Base-by-base conservation (phyloP, 2,888 invertebrate genomes). In the Xestia c-nigrum region DNA sequence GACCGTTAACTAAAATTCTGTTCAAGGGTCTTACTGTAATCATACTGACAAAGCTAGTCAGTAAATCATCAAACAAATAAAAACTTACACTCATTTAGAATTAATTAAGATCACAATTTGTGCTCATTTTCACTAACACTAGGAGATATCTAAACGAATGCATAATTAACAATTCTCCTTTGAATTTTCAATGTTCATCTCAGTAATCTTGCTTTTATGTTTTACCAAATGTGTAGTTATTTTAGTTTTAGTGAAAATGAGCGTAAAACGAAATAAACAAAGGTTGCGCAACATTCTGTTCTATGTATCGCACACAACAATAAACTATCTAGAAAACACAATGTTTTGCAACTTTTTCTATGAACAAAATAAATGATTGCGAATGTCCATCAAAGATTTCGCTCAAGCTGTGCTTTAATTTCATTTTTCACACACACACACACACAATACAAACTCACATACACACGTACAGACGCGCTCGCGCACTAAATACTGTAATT, bases 381-480 rank as follows among this genome's bases (percentile, higher is more conserved):
- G 76, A 78, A 75, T 82, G 50, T 14, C 12, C 14, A n/a, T 21
- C 1, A 21, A 50, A 47, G 9, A 55, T n/a, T 50, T 64, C 55
- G 10, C 14, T 14, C n/a, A 72, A 40, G 78, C 76, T 81, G 24
- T 43, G 82, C 57, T 46, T 12, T 50, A 38, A 38, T 61, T 52
- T 31, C 46, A 43, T 21, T n/a, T n/a, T n/a, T n/a, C n/a, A n/a
- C n/a, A n/a, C n/a, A n/a, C n/a, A n/a, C n/a, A n/a, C n/a, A n/a
- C n/a, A n/a, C n/a, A n/a, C n/a, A n/a, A n/a, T n/a, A n/a, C n/a
- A n/a, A n/a, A n/a, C n/a, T n/a, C n/a, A n/a, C n/a, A n/a, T n/a
- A n/a, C n/a, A n/a, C n/a, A n/a, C n/a, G n/a, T n/a, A n/a, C n/a
- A n/a, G n/a, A n/a, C n/a, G n/a, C n/a, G n/a, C n/a, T n/a, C n/a